Base-by-base conservation (phyloP, 1,140 invertebrate species). In the Drosophila ohnishii region DNA sequence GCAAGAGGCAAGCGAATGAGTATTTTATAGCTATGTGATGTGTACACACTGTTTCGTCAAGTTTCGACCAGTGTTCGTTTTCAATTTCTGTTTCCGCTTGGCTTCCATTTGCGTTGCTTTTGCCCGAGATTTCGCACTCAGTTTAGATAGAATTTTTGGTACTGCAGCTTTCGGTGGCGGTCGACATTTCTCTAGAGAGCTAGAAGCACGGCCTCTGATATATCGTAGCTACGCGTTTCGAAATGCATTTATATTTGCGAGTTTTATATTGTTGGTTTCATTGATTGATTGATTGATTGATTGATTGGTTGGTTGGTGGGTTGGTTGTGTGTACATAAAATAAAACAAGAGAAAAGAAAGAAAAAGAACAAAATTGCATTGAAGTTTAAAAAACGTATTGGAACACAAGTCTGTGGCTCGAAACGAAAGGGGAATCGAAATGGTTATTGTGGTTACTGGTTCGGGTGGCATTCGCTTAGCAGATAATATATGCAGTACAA, bases 121-220 rank as follows among this genome's bases (percentile, higher is more conserved):
- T 55, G 57, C 47, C 61, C 67, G 35, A 22, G 35, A 10, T 59
- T 47, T 57, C 42, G 22, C 19, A 45, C 40, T 60, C 14, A 22
- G 34, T 10, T 51, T 37, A 25, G 13, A 47, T 65, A 14, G 10
- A 57, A 62, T 77, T 55, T 87, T 83, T 83, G 84, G 75, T 55
- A 55, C 78, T 90, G 80, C 76, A 66, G 81, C 71, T 55, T 53
- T 81, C 53, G 69, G 58, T 65, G 55, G 63, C 50, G 48, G 35
- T 58, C 58, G 73, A 39, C 67, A 44, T 67, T 51, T 91, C 71
- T 55, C 13, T 55, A 91, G 59, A 91, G 87, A 37, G 90, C 90
- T 91, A 91, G 74, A 72, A 91, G 78, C 79, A 91, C 90, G 70
- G 90, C 90, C 82, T 91, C 90, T 85, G 82, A 90, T 82, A 91